Conservation (phyloP, 2,113 vertebrate genomes). For the Nothocercus julius region DNA sequence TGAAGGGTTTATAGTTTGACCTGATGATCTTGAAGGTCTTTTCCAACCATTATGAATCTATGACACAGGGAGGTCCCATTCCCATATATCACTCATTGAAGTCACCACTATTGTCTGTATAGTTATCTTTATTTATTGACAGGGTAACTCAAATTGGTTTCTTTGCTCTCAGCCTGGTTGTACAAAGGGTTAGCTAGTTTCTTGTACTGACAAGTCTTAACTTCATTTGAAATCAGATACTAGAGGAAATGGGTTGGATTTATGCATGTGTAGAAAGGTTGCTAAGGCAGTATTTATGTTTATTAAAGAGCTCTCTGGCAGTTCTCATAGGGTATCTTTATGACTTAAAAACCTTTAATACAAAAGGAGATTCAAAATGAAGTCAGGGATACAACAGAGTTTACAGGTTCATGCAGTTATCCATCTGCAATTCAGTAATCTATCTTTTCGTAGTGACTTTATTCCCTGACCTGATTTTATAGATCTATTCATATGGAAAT, state of each 20-base stretch:
- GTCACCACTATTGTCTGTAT: background rate
- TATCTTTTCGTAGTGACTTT: background rate
- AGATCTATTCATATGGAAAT: background rate
- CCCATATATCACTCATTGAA: background rate
- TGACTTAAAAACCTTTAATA: slow-evolving; percentile 1
- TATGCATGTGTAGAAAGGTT: background rate
- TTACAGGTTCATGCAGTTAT: background rate
- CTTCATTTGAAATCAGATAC: slow-evolving; percentile 19
- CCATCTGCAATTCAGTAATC: background rate
- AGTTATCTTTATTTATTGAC: background rate
- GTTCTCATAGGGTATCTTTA: background rate
- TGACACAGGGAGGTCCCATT: background rate
- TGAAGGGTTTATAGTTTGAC: too few species aligned
- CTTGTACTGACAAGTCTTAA: background rate
- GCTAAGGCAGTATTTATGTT: background rate
- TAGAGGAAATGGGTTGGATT: slow-evolving; percentile 25
- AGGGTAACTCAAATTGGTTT: background rate
- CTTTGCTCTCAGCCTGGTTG: background rate
- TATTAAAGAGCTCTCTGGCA: slow-evolving; percentile 26
- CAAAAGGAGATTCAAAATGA: slow-evolving; percentile 20
- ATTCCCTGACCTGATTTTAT: background rate
- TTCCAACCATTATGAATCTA: too few species aligned
- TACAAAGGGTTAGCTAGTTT: background rate
- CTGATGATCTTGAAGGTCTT: too few species aligned
- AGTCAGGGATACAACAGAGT: background rate